phyloP scores from a whole-genome alignment of 2,113 vertebrate genomes.

The Gambusia holbrooki region DNA sequence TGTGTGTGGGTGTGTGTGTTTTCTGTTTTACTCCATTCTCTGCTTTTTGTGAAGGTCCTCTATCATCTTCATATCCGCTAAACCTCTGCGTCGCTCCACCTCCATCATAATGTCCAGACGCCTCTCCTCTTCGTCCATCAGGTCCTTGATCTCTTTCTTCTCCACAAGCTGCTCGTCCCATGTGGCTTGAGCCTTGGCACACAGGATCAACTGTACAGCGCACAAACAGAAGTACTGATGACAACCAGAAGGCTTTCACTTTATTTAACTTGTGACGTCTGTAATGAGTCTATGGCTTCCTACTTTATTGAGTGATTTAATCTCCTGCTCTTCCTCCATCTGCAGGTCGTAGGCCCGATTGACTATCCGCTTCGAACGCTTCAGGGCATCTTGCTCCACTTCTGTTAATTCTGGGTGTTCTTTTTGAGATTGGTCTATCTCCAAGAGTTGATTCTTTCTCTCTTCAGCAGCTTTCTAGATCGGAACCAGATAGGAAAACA shows the following conservation, averaged over 20 bases:
- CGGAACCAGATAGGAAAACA: not conserved
- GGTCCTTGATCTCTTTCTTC: conserved; percentile 81
- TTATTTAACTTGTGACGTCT: not conserved
- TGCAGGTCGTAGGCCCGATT: conserved; percentile 78
- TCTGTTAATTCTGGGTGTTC: conserved; percentile 79
- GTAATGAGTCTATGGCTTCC: not conserved
- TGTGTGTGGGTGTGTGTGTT: not conserved
- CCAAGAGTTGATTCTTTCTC: conserved; percentile 77
- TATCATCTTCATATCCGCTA: conserved; percentile 74
- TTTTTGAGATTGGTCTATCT: conserved; percentile 73
- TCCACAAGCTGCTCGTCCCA: conserved; percentile 87
- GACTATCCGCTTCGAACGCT: conserved; percentile 78
- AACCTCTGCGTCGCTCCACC: conserved; percentile 78
- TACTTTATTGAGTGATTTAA: conserved; percentile 86
- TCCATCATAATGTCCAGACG: conserved; percentile 90
- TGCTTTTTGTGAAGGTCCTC: conserved; percentile 73
- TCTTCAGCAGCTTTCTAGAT: conserved; percentile 76
- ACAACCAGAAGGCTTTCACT: not conserved
- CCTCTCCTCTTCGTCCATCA: conserved; percentile 84
- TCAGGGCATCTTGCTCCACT: conserved; percentile 81
- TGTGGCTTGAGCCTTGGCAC: conserved; percentile 88
- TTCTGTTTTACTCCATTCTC: conserved; percentile 69
- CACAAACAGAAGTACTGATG: not conserved
- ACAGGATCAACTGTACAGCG: conserved; percentile 81
- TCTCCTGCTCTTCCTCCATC: conserved; percentile 89